Evolutionary conservation across 2,113 vertebrate species (phyloP), one percentile per base, ranked within the genome.

Genomic region (Menidia beryllina): DNA sequence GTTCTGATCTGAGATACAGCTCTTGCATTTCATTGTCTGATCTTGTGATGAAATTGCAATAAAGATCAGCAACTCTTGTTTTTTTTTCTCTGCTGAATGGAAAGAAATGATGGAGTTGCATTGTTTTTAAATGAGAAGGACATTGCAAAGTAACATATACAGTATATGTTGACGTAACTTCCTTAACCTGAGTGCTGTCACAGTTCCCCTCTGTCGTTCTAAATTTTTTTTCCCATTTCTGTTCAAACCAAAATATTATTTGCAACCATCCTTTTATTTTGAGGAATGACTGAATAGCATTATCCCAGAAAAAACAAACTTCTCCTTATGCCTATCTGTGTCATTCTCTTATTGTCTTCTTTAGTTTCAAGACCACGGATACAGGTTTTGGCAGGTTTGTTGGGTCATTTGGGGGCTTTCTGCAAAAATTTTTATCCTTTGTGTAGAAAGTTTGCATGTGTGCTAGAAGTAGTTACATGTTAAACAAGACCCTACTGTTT

Each of bases 321-420:
- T 55, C 39, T 69, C 74, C 5, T 79, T 60, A 67, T 25, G 20
- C 65, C 74, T 77, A 45, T 82, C 67, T 79, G 76, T 83, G 76
- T 81, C 62, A 72, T 64, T 82, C 70, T 84, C 85, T 84, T 73
- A 72, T 69, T 83, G 81, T 86, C 75, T 85, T 79, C 75, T 75
- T 77, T 75, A 85, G 85, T 87, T 87, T 84, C 73, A 85, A 77
- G 79, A 77, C 79, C 67, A 69, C 27, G 76, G 85, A 87, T 70
- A 25, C 78, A 82, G 85, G 85, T 84, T 84, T 75, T 56, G 79
- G 79, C 82, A 87, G 82, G 82, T 77, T 87, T 81, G 79, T 87
- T 69, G 73, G 69, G 59, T 70, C 45, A 68, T 69, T 71, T 79
- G 58, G 53, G 63, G 58, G 47, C 27, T 75, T 81, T 75, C 48